Conservation (phyloP, 2,113 vertebrate genomes). For the Nyctereutes procyonoides region DNA sequence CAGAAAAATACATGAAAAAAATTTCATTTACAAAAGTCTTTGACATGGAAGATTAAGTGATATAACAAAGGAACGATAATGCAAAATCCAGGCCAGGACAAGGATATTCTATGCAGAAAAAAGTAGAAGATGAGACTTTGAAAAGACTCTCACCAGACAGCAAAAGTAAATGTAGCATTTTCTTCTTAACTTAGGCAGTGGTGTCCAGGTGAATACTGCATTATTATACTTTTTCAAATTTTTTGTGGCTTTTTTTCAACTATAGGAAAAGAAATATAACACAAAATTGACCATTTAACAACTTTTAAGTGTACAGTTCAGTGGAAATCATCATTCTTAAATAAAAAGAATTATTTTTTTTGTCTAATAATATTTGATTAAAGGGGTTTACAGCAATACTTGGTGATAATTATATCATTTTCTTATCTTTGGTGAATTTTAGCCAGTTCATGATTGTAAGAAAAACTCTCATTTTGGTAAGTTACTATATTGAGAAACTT, state of each 20-base stretch:
- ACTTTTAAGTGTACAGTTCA: not conserved
- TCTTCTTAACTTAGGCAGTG: not conserved
- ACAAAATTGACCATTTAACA: not conserved
- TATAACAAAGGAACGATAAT: not conserved
- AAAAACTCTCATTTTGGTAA: constrained; percentile 13
- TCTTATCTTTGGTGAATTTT: not conserved
- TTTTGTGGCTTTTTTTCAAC: not conserved
- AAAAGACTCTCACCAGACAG: not conserved
- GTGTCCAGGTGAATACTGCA: not conserved
- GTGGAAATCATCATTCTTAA: not conserved
- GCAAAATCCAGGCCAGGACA: not conserved
- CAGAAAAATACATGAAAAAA: not conserved
- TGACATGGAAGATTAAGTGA: not conserved
- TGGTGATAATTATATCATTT: not conserved
- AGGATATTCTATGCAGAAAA: not conserved
- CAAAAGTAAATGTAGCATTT: not conserved
- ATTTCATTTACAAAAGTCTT: not conserved
- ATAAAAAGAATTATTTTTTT: not conserved
- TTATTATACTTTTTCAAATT: not conserved
- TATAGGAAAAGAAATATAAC: not conserved
- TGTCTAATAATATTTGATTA: not conserved
- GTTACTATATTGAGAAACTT: not conserved
- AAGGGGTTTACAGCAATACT: not conserved
- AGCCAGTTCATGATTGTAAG: not conserved
- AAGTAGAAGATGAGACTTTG: not conserved